These are phyloP conservation scores for Sycobia sp. DNA, from an alignment of 1,140 invertebrate genomes.

Conservation along the genomic window DNA sequence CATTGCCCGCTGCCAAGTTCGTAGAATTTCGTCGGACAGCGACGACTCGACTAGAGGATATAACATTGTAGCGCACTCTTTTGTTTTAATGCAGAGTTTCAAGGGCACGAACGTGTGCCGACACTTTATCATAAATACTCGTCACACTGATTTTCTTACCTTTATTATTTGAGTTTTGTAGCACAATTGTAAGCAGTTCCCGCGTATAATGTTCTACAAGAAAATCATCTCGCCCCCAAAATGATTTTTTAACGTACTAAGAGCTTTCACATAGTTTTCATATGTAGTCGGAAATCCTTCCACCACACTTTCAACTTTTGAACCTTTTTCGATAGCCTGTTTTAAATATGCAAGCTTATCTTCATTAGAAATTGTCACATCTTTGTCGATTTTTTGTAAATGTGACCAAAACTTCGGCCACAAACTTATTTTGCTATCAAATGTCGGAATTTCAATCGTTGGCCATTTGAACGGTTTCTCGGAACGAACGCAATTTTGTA, in stretches of 20 bases:
- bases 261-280: constrained; percentile 21
- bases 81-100: too few relatives aligned
- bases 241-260: constrained; percentile 29
- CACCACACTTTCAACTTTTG: constrained; percentile 33
- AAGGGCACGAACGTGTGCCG: too few relatives aligned
- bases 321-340: too few relatives aligned
- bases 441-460: constrained; percentile 41
- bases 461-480: constrained; percentile 29
- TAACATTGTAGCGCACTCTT: too few relatives aligned
- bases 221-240: constrained; percentile 39
- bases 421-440: constrained; percentile 40
- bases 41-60: constrained; percentile 26
- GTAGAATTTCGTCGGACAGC: not conserved
- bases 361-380: constrained; percentile 33
- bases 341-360: constrained; percentile 47
- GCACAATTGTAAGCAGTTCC: constrained; percentile 40
- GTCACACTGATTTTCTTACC: constrained; percentile 40
- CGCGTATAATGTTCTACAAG: too few relatives aligned
- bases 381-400: constrained; percentile 46
- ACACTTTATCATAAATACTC: too few relatives aligned
- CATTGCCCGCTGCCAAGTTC: not conserved
- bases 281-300: constrained; percentile 34
- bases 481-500: too few relatives aligned
- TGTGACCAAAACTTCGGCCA: constrained; percentile 48
- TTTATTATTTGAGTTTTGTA: too few relatives aligned